Evolutionary conservation across 2,888 invertebrate species (phyloP), one percentile per base, ranked within the genome.

Genomic region (Psylliodes chrysocephalus): DNA sequence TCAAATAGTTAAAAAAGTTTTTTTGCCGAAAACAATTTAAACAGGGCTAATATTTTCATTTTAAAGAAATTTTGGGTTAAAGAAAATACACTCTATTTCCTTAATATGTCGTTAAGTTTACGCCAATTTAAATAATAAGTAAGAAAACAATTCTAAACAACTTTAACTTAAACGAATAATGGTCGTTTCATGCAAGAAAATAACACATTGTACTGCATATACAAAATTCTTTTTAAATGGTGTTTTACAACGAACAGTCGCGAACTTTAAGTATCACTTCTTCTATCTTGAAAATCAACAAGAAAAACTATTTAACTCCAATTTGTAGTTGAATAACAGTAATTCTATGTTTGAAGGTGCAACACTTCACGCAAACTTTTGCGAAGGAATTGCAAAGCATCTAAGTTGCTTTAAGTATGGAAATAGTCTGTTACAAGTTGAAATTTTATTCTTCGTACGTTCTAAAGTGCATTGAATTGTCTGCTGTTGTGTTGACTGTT

Each of bases 261-360:
- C 4, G 14, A 35, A 35, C 12, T 12, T 35, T 1, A 35, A 35
- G 14, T 35, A 35, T 12, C n/a, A 35, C 3, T 35, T 6, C 14
- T 12, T 12, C 14, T 2, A 35, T 33, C 4, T 12, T 4, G 2
- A 35, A 35, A 35, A 35, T 12, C 19, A 46, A 22, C 46, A 46
- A 19, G 44, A 5, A 44, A 44, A 44, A 14, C 10, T 8, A 7
- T 46, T 46, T 46, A 46, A 46, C 46, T 46, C 22, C 46, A 46
- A 46, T 46, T 46, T 46, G 46, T 46, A 46, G 46, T 46, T 46
- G 46, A 46, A 46, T 46, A 22, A 46, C 10, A 46, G 25, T 46
- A 46, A 46, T 22, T 46, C 46, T 4, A 17, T 22, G 22, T 46
- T 22, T 46, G 22, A 46, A 46, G 22, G 46, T 22, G 22, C 6